phyloP scores from a whole-genome alignment of 2,888 invertebrate species.

The Aleiodes alternator region DNA sequence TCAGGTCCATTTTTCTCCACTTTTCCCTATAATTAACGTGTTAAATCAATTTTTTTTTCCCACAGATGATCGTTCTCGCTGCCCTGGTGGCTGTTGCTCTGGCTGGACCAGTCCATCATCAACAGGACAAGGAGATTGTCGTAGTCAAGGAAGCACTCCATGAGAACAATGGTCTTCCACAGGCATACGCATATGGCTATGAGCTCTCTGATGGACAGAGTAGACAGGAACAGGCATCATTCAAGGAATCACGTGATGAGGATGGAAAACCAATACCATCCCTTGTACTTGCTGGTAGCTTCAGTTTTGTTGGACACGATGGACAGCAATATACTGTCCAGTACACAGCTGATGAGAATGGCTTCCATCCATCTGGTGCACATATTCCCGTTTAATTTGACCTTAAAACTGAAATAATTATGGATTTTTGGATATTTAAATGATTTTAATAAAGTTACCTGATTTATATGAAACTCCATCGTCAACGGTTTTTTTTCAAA shows the following conservation, averaged over 20 bases:
- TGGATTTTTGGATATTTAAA: too few relatives aligned
- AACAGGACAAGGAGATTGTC: conserved; percentile 48
- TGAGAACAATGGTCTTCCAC: conserved; percentile 65
- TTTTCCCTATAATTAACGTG: background rate
- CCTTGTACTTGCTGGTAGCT: conserved; percentile 63
- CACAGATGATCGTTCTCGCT: conserved; percentile 61
- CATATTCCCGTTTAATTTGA: conserved; percentile 53
- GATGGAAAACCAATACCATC: conserved; percentile 43
- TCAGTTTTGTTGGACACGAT: conserved; percentile 61
- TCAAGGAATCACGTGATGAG: conserved; percentile 57
- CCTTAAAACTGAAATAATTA: too few relatives aligned
- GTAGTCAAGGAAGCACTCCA: conserved; percentile 61
- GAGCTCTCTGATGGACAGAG: conserved; percentile 63
- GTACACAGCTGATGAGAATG: conserved; percentile 65
- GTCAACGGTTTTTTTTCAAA: too few relatives aligned
- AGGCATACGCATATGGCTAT: conserved; percentile 62
- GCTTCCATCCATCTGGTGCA: conserved; percentile 63
- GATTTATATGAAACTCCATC: too few relatives aligned
- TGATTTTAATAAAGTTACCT: too few relatives aligned
- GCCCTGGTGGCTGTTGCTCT: conserved; percentile 61
- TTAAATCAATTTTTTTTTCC: conserved; percentile 27
- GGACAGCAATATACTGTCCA: conserved; percentile 60
- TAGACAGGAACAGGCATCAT: conserved; percentile 60
- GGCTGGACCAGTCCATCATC: conserved; percentile 56
- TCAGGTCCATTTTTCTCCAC: too few relatives aligned